Evolutionary conservation across 2,888 invertebrate species (phyloP), one percentile per base, ranked within the genome.

Genomic region (Escarpia spicata): DNA sequence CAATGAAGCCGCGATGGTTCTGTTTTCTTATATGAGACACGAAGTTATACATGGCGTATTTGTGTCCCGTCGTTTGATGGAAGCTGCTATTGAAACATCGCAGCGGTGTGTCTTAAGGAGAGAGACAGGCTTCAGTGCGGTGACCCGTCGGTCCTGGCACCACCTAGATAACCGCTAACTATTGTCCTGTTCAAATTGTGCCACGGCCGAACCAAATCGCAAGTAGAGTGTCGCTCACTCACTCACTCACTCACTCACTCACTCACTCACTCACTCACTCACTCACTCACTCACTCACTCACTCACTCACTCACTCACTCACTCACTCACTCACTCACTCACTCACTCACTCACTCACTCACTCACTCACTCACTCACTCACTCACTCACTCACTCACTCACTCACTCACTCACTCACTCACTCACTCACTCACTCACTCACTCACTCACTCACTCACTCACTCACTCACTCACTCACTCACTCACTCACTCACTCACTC

Each of bases 231-330:
- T 75, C 19, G 6, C 6, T 4, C 26, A 26, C 60, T 92, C 92
- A 75, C 60, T 75, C 92, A 75, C 92, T 92, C 92, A 6, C 26
- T 75, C 58, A 75, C 26, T 92, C 92, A 75, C 60, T 90, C 92
- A 89, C 43, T 92, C 92, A 89, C 90, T 90, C 92, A 89, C 37
- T 92, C 92, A 89, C 90, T 10, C 92, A 89, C 90, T 90, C 92
- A 89, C 90, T 90, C 92, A 89, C 90, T 92, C 92, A 89, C 90
- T 90, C 92, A 89, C 90, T 43, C 92, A 10, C 12, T 10, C 90
- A 10, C 12, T 90, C 90, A 10, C 12, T 10, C 90, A 10, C 12
- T 90, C 90, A 10, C 12, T 10, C 90, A 10, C 12, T 90, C 90
- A 90, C 12, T 10, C 90, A 10, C 12, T 90, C 90, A 10, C 15